Evolutionary conservation across 2,888 invertebrate genomes (phyloP).

Genomic region (Zootermopsis nevadensis): DNA sequence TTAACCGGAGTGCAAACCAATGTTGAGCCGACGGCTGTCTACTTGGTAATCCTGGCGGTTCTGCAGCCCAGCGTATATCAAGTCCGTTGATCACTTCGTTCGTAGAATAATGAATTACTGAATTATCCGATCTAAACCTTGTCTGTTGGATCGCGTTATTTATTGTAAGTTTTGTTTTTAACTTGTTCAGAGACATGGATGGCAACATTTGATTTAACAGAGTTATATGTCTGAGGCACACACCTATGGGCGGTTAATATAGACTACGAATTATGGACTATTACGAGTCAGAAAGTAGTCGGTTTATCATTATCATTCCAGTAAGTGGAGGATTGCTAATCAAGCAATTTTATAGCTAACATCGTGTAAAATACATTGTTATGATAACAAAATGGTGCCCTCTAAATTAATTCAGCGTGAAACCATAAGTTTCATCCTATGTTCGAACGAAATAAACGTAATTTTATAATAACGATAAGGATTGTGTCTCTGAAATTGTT

Average conservation of each 20-base stretch:
- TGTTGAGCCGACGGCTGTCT: constrained; percentile 2
- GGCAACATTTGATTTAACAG: not conserved
- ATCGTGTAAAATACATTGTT: no score
- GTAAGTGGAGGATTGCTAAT: no score
- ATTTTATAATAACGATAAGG: no score
- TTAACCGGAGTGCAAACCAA: constrained; percentile 35
- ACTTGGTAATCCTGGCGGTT: constrained; percentile 3
- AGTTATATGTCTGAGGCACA: not conserved
- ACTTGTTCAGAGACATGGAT: not conserved
- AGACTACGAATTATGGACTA: not conserved
- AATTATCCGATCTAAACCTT: not conserved
- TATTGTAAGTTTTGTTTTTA: not conserved
- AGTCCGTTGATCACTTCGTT: constrained; percentile 13
- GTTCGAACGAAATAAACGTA: no score
- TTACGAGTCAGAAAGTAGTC: not conserved
- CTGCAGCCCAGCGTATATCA: not conserved
- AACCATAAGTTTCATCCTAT: no score
- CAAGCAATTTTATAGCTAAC: no score
- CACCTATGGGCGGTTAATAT: not conserved
- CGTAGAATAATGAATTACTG: constrained; percentile 22
- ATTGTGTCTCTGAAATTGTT: no score
- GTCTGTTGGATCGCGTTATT: not conserved
- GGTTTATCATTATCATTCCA: no score
- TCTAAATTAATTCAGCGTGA: no score
- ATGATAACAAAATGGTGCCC: no score